phyloP scores from a whole-genome alignment of 2,797 vertebrate genomes.

The Sorex maritimensis region DNA sequence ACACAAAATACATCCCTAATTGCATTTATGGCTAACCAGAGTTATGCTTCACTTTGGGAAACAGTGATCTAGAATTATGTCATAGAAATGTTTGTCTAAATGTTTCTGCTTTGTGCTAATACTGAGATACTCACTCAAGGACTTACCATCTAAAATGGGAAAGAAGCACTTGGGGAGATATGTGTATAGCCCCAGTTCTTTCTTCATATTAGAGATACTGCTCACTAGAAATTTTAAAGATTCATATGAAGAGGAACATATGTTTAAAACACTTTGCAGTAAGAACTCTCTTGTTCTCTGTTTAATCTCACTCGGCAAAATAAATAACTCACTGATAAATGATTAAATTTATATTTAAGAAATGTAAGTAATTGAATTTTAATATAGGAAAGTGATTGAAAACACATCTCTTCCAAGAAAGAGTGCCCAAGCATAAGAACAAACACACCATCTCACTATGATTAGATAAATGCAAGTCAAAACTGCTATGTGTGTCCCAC shows the following conservation, averaged over 20 bases:
- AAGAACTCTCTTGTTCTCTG: neutral
- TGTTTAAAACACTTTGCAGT: neutral
- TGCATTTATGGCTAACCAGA: too few relatives aligned
- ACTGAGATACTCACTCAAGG: too few relatives aligned
- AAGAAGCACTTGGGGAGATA: neutral
- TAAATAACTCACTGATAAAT: neutral
- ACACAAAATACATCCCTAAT: too few relatives aligned
- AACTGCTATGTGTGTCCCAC: neutral
- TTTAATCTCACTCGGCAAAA: neutral
- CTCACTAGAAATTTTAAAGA: neutral
- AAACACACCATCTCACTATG: neutral
- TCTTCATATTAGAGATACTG: neutral
- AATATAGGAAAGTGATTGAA: neutral
- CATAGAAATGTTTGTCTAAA: neutral
- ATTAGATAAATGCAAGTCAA: neutral
- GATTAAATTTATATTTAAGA: neutral
- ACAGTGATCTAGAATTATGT: neutral
- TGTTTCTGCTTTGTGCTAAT: too few relatives aligned
- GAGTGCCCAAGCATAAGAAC: neutral
- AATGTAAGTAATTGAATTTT: neutral
- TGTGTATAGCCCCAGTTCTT: neutral
- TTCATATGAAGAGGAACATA: neutral
- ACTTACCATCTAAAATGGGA: neutral
- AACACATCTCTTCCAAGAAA: neutral
- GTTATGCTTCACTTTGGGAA: too few relatives aligned